Base-by-base conservation (phyloP, 2,797 vertebrate species). In the Argyrosomus regius region DNA sequence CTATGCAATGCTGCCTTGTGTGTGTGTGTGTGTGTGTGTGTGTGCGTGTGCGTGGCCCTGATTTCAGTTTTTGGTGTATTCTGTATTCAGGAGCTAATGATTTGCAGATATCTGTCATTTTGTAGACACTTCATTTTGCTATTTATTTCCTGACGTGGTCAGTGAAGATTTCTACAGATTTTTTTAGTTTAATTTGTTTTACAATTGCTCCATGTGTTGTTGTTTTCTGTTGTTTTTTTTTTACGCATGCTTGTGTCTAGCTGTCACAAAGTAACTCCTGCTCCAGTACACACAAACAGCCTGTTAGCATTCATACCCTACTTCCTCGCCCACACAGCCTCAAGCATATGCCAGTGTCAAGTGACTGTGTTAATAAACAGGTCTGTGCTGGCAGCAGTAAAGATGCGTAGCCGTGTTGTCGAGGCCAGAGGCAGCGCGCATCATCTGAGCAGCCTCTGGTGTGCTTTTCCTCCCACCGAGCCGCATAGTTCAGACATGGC, bases 1-100 rank as follows among this genome's bases (percentile, higher is more conserved):
- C 91, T 92, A 91, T 92, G 91, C 91, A 92, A 89, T 3, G 75
- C 86, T 80, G 84, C 78, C 70, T 87, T 61, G 7, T 68, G 65
- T 60, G 14, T 67, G 31, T 49, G 69, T 68, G 63, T 57, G 14
- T 62, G 31, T 49, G 68, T 68, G 65, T 59, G 14, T 64, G 22
- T 22, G 22, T 22, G 22, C 1, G 22, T 22, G 22, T 22, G 22
- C 22, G 31, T 49, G 69, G n/a, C 54, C 3, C 20, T 28, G 13
- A 18, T 72, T 63, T 66, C 24, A 70, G 56, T 20, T 52, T 31
- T 28, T 6, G 3, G 3, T 71, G 18, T 43, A 6, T 41, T 22
- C 16, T 79, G 31, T 59, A 5, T 73, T 82, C 35, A 49, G 63
- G 39, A 74, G 11, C 35, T n/a, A 41, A 8, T 26, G 1, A 6